phyloP scores from a whole-genome alignment of 2,113 vertebrate species.

The Synodontis membranacea region DNA sequence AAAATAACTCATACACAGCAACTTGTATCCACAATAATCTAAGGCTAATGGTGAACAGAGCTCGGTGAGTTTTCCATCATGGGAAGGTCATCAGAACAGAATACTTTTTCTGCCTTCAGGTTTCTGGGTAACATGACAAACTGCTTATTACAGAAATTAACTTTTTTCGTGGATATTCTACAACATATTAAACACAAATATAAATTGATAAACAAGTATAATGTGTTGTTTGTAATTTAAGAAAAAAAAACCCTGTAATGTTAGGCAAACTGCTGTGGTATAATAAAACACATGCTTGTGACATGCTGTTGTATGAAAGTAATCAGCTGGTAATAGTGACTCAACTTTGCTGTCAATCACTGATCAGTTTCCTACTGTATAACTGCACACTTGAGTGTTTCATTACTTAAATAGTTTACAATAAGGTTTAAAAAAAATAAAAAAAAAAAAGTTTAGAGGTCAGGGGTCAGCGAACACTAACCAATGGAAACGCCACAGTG shows the following conservation, averaged over 20 bases:
- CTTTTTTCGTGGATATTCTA: neutral
- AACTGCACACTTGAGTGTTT: neutral
- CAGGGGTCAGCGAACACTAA: constrained; percentile 65
- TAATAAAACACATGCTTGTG: neutral
- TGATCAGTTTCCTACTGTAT: neutral
- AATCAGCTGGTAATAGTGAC: neutral
- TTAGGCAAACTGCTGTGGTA: neutral
- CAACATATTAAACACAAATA: neutral
- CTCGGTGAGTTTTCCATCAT: neutral
- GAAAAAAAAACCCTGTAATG: neutral
- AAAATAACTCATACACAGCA: neutral
- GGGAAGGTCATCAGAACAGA: neutral
- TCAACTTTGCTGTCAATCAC: neutral
- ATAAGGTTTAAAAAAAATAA: neutral
- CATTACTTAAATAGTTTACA: neutral
- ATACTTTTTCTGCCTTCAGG: neutral
- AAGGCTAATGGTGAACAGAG: neutral
- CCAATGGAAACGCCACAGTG: constrained; percentile 93
- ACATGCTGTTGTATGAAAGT: neutral
- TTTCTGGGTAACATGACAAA: neutral
- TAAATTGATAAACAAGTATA: neutral
- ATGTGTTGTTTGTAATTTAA: neutral
- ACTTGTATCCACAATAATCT: neutral
- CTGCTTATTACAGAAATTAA: neutral
- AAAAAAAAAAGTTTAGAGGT: neutral